Evolutionary conservation across 1,140 invertebrate genomes (phyloP).

Genomic region (Drosophila fuyamai): DNA sequence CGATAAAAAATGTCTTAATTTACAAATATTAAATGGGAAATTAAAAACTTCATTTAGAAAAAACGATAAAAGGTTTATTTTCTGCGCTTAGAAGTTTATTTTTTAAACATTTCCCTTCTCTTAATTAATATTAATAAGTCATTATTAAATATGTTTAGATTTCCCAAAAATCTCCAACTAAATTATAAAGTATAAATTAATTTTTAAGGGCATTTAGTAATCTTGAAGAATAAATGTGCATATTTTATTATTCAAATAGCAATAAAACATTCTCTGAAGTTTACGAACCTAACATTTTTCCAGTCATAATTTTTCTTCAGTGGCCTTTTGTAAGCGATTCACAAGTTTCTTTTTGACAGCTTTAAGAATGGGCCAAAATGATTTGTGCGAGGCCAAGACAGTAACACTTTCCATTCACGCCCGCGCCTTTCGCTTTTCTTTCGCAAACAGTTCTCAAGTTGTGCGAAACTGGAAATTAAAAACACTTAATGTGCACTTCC

Average conservation of each 20-base stretch:
- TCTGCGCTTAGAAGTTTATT: no score
- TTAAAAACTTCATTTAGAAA: no score
- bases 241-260: neutral
- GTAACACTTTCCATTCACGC: conserved; percentile 40
- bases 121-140: no score
- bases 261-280: neutral
- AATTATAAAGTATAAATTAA: no score
- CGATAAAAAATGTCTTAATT: no score
- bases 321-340: neutral
- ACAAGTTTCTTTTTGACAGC: conserved; percentile 12
- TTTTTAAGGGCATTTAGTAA: no score
- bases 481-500: conserved; percentile 81
- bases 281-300: neutral
- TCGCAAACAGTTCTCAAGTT: conserved; percentile 67
- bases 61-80: no score
- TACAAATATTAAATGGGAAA: no score
- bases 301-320: neutral
- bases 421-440: conserved; percentile 43
- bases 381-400: conserved; percentile 45
- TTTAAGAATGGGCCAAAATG: conserved; percentile 35
- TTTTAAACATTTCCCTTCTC: neutral
- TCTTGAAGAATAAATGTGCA: no score
- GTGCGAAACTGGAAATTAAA: conserved; percentile 75
- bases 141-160: no score
- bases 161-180: no score